phyloP scores from a whole-genome alignment of 2,797 vertebrate genomes.

The Parotocinclus haroldoi region DNA sequence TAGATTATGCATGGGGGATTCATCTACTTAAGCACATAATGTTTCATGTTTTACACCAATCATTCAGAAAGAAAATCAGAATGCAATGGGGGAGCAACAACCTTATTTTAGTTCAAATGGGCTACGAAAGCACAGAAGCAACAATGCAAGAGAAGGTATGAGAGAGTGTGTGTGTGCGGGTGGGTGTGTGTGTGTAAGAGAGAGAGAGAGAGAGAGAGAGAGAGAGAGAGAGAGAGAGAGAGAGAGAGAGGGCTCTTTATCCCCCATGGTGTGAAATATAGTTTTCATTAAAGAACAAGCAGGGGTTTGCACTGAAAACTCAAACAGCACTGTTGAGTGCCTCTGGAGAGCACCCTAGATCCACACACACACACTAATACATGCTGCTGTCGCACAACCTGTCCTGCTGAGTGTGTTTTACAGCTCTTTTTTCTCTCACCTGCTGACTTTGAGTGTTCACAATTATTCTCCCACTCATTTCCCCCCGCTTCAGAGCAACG shows the following conservation, averaged over 20 bases:
- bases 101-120: no score
- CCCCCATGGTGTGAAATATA: constrained; percentile 49
- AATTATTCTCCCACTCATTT: constrained; percentile 4
- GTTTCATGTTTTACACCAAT: no score
- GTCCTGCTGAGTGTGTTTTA: constrained; percentile 12
- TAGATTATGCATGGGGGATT: no score
- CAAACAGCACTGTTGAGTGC: constrained; percentile 38
- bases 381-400: not conserved
- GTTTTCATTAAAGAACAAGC: constrained; percentile 54
- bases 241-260: constrained; percentile 24
- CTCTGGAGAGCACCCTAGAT: constrained; percentile 32
- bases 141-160: not conserved
- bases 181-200: constrained; percentile 4
- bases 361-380: not conserved
- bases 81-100: no score
- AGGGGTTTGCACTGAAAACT: constrained; percentile 43
- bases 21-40: no score
- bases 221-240: not conserved
- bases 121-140: not conserved
- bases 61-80: no score
- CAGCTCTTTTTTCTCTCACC: not conserved
- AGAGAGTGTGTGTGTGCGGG: not conserved
- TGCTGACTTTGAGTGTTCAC: constrained; percentile 1
- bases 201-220: not conserved
- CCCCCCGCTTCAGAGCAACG: not conserved